Base-by-base conservation (phyloP, 2,797 vertebrate species). In the Mormyrops attenuatus region DNA sequence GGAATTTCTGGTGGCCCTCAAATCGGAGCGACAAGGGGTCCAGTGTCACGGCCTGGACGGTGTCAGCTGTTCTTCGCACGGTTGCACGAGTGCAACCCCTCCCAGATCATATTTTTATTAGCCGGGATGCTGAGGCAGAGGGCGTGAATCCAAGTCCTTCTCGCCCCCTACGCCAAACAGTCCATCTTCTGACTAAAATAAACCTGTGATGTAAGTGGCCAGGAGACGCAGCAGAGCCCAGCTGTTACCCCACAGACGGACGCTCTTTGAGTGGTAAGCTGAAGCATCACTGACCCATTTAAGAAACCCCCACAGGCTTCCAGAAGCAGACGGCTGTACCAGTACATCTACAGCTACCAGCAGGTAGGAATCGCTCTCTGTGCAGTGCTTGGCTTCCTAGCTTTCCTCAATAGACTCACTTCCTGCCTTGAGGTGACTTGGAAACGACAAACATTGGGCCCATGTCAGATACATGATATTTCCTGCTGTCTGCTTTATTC, bases 101-200 rank as follows among this genome's bases (percentile, higher is more conserved):
- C 8, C 73, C 90, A 90, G 88, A 88, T 90, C 90, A 60, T 88
- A 66, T 90, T 89, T 89, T 89, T 89, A 89, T 89, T 55, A 82
- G 30, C 44, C 0, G 92, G 91, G 92, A 91, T 91, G 90, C 91
- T 89, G 22, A 90, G 92, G 93, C 89, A 86, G 89, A 92, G 93
- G 92, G 93, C 93, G 92, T 94, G 94, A 95, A 95, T 94, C 92
- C 94, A 92, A 93, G 80, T n/a, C 89, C 8, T 84, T 90, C 9
- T 88, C 90, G 66, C 50, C 38, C 49, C 47, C 41, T 22, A 44
- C 66, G 34, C 38, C 20, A 85, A 90, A 90, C 85, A 89, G 93
- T 89, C 22, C 92, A 92, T 90, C 94, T 92, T 41, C 57, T 47
- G 90, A 94, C 94, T 95, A 95, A 96, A 96, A 95, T 95, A 96